Percentiles rank a stretch among this genome's conserved stretches.
These are phyloP conservation scores for Cyrtodaria siliqua DNA, from an alignment of 2,888 invertebrate species.

Conservation along the genomic window DNA sequence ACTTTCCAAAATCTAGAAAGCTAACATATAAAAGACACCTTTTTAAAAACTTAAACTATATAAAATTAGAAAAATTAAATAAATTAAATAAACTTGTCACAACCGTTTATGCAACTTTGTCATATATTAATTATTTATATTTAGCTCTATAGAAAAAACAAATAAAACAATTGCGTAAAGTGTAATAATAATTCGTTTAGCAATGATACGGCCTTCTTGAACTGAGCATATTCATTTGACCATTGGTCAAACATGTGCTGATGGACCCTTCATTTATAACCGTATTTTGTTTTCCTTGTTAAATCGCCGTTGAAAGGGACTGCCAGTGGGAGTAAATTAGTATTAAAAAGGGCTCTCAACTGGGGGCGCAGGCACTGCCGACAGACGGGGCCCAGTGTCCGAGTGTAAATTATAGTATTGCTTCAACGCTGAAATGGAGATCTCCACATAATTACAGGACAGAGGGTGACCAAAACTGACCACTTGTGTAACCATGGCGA, in stretches of 20 bases:
- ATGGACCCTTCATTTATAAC: conserved; percentile 54
- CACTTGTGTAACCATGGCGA: conserved; percentile 45
- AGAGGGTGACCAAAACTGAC: conserved; percentile 23
- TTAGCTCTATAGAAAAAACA: no score
- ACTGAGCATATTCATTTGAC: no score
- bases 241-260: conserved; percentile 41
- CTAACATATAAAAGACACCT: no score
- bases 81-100: no score
- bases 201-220: no score
- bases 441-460: conserved; percentile 61
- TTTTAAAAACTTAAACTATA: no score
- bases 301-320: conserved; percentile 48
- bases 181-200: no score
- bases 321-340: conserved; percentile 49
- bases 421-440: conserved; percentile 50
- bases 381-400: conserved; percentile 34
- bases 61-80: no score
- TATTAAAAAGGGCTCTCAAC: conserved; percentile 35
- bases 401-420: conserved; percentile 35
- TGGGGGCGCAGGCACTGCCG: conserved; percentile 37
- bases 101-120: no score
- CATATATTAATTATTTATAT: no score
- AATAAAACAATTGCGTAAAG: no score
- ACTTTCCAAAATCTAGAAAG: no score
- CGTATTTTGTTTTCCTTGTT: conserved; percentile 54